A percentile compares a stretch with the other conserved stretches of the same genome.
These are phyloP conservation scores for Poeciliopsis paucimaculata DNA, from an alignment of 2,797 vertebrate species.

Conservation along the genomic window DNA sequence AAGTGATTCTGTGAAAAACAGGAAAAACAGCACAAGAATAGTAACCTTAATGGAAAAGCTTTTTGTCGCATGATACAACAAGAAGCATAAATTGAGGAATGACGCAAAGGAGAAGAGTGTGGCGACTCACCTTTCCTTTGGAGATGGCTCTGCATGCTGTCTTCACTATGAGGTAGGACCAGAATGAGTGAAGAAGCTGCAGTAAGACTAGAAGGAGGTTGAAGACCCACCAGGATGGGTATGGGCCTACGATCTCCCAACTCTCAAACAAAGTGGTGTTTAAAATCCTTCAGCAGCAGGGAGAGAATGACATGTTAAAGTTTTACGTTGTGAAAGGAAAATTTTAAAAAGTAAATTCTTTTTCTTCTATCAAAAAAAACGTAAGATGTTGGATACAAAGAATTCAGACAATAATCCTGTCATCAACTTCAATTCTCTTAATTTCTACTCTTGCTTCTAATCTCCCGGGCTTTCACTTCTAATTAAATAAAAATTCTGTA, in stretches of 20 bases:
- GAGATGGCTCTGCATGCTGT: slow-evolving; percentile 91
- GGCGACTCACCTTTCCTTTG: slow-evolving; percentile 92
- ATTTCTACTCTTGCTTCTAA: not conserved
- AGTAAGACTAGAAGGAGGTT: slow-evolving; percentile 90
- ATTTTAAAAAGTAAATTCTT: not conserved
- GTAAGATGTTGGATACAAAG: not conserved
- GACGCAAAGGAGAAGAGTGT: not conserved
- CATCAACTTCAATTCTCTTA: not conserved
- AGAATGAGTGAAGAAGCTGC: slow-evolving; percentile 92
- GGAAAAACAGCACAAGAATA: slow-evolving; percentile 11
- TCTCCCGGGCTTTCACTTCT: not conserved
- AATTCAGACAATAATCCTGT: not conserved
- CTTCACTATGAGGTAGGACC: slow-evolving; percentile 96
- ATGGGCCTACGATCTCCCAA: slow-evolving; percentile 95
- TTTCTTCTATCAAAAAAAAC: slow-evolving; percentile 11
- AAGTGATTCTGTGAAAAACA: slow-evolving; percentile 53
- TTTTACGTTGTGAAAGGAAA: not conserved
- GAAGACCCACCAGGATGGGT: slow-evolving; percentile 96
- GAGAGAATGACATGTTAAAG: slow-evolving; percentile 17
- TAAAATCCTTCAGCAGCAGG: slow-evolving; percentile 86
- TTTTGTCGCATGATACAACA: not conserved
- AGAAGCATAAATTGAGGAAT: slow-evolving; percentile 24
- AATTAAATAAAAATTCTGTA: not conserved
- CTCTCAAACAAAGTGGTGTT: slow-evolving; percentile 95
- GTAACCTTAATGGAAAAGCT: slow-evolving; percentile 10